Conservation (phyloP, 2,113 vertebrate genomes). For the Numida meleagris region DNA sequence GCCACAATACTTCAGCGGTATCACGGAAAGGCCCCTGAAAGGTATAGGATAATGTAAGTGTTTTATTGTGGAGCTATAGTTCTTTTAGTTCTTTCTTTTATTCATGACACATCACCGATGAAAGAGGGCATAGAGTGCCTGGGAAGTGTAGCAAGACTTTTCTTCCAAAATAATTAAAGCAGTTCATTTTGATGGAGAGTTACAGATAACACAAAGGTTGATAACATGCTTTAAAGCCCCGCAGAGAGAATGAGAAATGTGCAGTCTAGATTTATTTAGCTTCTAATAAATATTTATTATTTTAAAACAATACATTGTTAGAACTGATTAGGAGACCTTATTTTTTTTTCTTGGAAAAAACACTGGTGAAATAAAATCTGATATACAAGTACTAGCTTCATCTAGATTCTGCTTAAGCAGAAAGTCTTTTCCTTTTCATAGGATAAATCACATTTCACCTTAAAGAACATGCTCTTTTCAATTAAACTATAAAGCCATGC, state of each 20-base stretch:
- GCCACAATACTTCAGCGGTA: conserved; percentile 78
- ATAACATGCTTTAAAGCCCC: conserved; percentile 11
- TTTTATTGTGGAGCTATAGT: conserved; percentile 6
- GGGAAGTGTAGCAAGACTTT: conserved; percentile 4
- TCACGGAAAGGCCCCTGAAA: conserved; percentile 85
- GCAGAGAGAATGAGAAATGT: not conserved
- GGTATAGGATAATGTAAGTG: conserved; percentile 25
- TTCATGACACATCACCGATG: conserved; percentile 2
- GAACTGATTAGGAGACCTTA: not conserved
- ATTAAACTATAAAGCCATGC: not conserved
- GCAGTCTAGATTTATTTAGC: not conserved
- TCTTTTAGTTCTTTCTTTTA: not conserved
- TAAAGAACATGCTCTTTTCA: not conserved
- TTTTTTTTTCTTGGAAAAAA: not conserved
- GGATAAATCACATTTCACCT: not conserved
- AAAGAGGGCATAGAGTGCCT: not conserved
- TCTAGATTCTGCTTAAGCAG: not conserved
- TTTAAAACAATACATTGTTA: not conserved
- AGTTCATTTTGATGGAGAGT: conserved; percentile 6
- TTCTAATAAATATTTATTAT: not conserved
- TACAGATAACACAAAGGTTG: conserved; percentile 20
- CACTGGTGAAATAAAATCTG: not conserved
- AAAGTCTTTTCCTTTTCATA: not conserved
- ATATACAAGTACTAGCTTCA: not conserved
- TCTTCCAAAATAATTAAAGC: conserved; percentile 44